Conservation (phyloP, 2,888 invertebrate species). For the Pandemis cinnamomeana region DNA sequence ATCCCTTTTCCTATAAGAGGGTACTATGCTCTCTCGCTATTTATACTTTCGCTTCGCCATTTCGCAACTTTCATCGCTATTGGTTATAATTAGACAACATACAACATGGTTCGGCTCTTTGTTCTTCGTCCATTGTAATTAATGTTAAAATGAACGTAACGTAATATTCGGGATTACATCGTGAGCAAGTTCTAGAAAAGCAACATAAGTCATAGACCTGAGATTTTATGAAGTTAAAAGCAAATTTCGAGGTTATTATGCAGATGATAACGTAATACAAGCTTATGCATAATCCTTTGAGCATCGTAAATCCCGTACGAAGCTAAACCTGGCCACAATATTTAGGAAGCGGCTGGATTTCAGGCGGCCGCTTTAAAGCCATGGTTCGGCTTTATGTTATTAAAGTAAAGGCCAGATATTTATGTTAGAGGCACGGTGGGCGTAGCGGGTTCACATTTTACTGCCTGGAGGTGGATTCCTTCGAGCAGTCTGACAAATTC, state of each 20-base stretch:
- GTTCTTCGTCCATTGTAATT: neutral
- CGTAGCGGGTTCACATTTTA: slow-evolving; percentile 60
- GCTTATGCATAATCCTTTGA: slow-evolving; percentile 66
- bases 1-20: slow-evolving; percentile 61
- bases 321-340: slow-evolving; percentile 67
- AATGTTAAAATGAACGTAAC: neutral
- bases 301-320: slow-evolving; percentile 69
- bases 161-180: neutral
- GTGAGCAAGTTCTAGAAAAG: neutral
- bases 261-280: slow-evolving; percentile 47
- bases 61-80: slow-evolving; percentile 43
- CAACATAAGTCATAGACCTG: neutral
- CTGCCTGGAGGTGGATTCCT: slow-evolving; percentile 68
- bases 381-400: slow-evolving; percentile 63
- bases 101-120: neutral
- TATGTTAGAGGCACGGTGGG: slow-evolving; percentile 62
- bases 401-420: slow-evolving; percentile 69
- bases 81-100: neutral
- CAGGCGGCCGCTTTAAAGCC: slow-evolving; percentile 60
- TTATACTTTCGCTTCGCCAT: slow-evolving; percentile 60
- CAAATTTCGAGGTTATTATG: slow-evolving; percentile 55
- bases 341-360: slow-evolving; percentile 66
- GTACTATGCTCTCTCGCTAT: slow-evolving; percentile 48
- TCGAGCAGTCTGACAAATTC: slow-evolving; percentile 72
- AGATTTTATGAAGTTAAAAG: slow-evolving; percentile 21